Base-by-base conservation (phyloP, 2,113 vertebrate genomes). In the Trogon melanurus region DNA sequence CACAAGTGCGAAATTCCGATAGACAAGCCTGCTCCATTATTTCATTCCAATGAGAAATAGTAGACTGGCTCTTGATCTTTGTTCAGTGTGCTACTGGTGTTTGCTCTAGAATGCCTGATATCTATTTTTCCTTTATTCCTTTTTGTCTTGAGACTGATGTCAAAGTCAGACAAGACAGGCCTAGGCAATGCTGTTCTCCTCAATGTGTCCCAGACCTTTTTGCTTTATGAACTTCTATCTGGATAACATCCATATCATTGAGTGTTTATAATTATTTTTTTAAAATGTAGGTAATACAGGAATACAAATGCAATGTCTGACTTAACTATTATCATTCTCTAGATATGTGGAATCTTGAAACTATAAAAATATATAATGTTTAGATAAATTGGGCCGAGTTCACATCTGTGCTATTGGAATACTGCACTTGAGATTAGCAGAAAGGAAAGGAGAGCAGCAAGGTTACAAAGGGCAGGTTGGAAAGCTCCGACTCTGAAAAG, bases 401-500 rank as follows among this genome's bases (percentile, higher is more conserved):
- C 16, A 9, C 44, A 14, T 34, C 32, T 48, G 13, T 60, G 69
- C 60, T 71, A 26, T 60, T 47, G 71, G 60, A 84, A 67, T 48
- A 32, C 70, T 93, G 61, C 44, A 51, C n/a, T 60, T 84, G 30
- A 92, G 79, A 38, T 34, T 23, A 56, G 23, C 22, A 56, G 48
- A 76, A 73, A 83, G 51, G n/a, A 79, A 69, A 81, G 75, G 82
- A 78, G 58, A 96, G 25, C 34, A 79, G 50, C 20, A 88, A 95
- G 67, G 56, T 85, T 91, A 83, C 41, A 85, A 73, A 79, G 84
- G 72, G 53, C 48, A 72, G 30, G 50, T 66, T 85, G 61, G 72
- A 81, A 95, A 89, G 26, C 91, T 93, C 53, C 95, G 85, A 92
- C 32, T 88, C 3, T 0, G 78, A 85, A 89, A 88, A 87, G 70